Conservation (phyloP, 1,140 invertebrate genomes). For the Drosophila chauvacae region DNA sequence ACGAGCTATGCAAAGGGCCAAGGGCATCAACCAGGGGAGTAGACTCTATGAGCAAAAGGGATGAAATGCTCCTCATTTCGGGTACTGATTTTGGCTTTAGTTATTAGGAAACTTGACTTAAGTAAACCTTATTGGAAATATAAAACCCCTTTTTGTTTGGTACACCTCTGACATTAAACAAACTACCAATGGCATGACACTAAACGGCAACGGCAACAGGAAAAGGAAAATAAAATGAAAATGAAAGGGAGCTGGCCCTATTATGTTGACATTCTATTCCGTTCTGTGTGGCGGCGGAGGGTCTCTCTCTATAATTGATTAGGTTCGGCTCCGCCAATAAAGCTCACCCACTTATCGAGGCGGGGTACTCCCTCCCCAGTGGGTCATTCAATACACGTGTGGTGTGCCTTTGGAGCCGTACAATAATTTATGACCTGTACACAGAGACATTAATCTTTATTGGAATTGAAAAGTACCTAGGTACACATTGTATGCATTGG, state of each 20-base stretch:
- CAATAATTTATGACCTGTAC: slow-evolving; percentile 78
- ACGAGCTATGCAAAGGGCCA: slow-evolving; percentile 45
- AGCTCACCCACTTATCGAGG: slow-evolving; percentile 50
- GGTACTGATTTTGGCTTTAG: not conserved
- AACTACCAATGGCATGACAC: slow-evolving; percentile 44
- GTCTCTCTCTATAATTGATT: slow-evolving; percentile 71
- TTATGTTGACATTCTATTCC: slow-evolving; percentile 77
- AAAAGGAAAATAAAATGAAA: slow-evolving; percentile 31
- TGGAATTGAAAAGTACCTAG: slow-evolving; percentile 70
- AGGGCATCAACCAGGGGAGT: slow-evolving; percentile 2
- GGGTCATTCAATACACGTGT: slow-evolving; percentile 32
- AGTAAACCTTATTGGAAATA: not conserved
- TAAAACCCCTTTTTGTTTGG: not conserved
- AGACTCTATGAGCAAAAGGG: not conserved
- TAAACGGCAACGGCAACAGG: slow-evolving; percentile 28
- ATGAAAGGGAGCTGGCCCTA: slow-evolving; percentile 46
- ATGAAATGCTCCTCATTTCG: not conserved
- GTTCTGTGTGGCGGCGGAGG: slow-evolving; percentile 7
- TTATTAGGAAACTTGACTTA: not conserved
- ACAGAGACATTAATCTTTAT: slow-evolving; percentile 80
- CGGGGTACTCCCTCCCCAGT: not conserved
- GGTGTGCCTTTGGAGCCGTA: slow-evolving; percentile 25
- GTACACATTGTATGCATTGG: slow-evolving; percentile 46
- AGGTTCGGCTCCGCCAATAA: slow-evolving; percentile 69
- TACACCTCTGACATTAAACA: slow-evolving; percentile 8